Conservation (phyloP, 2,113 vertebrate species). For the Toxostoma redivivum region DNA sequence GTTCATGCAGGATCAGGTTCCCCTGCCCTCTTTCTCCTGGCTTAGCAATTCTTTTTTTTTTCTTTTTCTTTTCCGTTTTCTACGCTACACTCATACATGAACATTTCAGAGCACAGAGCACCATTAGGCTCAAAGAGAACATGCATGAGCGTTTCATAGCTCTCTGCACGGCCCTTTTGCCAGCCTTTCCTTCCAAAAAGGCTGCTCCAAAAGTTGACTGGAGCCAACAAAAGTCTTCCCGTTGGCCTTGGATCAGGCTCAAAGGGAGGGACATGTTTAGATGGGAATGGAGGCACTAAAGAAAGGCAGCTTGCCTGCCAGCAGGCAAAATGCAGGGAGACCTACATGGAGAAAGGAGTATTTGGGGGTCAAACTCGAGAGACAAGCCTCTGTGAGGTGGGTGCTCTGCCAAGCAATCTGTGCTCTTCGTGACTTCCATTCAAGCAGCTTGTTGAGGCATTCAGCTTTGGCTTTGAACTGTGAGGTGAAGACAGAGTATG, state of each 20-base stretch:
- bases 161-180: not conserved
- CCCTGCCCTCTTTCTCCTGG: slow-evolving; percentile 52
- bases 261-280: not conserved
- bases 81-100: not conserved
- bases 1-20: slow-evolving; percentile 61
- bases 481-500: not conserved
- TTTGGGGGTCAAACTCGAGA: not conserved
- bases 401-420: not conserved
- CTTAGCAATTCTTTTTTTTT: not conserved
- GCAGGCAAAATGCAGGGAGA: not conserved
- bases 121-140: not conserved
- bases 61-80: not conserved
- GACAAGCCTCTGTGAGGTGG: accelerated
- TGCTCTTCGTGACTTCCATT: not conserved
- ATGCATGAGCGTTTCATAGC: not conserved
- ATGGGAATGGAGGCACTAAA: not conserved
- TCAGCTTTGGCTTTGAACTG: not conserved
- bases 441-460: not conserved
- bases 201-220: not conserved
- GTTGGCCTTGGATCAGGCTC: not conserved
- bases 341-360: not conserved
- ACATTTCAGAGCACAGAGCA: not conserved
- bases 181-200: not conserved
- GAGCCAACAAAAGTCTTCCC: not conserved
- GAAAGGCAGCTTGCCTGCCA: not conserved